Evolutionary conservation across 2,888 invertebrate species (phyloP).

Genomic region (Harmothoe impar): DNA sequence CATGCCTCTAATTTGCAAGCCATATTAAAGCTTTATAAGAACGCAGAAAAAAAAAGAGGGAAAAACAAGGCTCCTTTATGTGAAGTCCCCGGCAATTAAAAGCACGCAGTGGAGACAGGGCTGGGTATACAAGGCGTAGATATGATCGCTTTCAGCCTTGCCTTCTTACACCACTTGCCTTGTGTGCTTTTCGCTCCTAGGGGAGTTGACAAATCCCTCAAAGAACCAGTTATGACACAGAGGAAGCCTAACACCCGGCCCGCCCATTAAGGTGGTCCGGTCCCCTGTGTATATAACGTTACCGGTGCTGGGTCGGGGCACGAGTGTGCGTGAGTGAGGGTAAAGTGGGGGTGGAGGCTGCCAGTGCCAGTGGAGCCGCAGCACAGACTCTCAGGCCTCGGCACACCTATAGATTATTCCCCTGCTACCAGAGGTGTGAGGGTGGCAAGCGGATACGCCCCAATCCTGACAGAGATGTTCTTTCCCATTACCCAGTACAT

Average conservation of each 20-base stretch:
- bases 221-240: constrained; percentile 23
- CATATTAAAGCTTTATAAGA: background rate
- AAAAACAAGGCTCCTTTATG: background rate
- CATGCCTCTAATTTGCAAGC: constrained; percentile 39
- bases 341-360: no score
- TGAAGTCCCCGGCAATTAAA: constrained; percentile 1
- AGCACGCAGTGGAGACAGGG: background rate
- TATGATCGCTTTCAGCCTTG: no score
- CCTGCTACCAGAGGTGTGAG: constrained; percentile 7
- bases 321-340: no score
- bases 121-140: background rate
- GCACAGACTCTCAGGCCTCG: no score
- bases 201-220: constrained; percentile 7
- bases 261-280: background rate
- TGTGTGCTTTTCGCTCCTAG: background rate
- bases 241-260: background rate
- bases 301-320: background rate
- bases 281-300: background rate
- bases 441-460: constrained; percentile 1
- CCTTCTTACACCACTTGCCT: no score
- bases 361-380: no score
- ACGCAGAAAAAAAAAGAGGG: background rate
- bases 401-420: constrained; percentile 10
- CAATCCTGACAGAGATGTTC: background rate
- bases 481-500: background rate